These are phyloP conservation scores for Cryptotermes secundus DNA, from an alignment of 1,140 invertebrate genomes.

Conservation along the genomic window DNA sequence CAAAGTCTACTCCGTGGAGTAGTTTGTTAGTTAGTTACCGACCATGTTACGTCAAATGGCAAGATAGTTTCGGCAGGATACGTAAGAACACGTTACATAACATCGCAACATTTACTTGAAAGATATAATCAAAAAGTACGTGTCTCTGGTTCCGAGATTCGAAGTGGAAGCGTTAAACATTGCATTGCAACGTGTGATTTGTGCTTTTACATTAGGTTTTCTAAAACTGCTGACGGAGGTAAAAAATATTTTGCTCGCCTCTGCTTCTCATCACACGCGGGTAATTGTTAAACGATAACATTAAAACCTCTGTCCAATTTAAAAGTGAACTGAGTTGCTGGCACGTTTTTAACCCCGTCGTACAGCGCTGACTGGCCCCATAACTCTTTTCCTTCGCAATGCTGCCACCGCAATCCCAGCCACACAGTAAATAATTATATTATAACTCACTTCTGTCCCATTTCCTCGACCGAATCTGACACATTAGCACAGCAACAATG, in stretches of 20 bases:
- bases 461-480: slow-evolving; percentile 10
- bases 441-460: slow-evolving; percentile 13
- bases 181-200: too few species aligned
- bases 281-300: slow-evolving; percentile 13
- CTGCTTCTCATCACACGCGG: neutral
- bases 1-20: too few species aligned
- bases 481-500: slow-evolving; percentile 16
- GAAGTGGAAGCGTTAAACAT: too few species aligned
- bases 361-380: neutral
- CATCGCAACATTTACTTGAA: too few species aligned
- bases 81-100: too few species aligned
- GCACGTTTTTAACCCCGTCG: neutral
- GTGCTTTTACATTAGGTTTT: too few species aligned
- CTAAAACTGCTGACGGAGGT: too few species aligned
- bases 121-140: too few species aligned
- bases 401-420: neutral
- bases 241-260: neutral
- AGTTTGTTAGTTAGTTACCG: too few species aligned
- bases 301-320: neutral
- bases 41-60: too few species aligned
- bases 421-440: slow-evolving; percentile 11
- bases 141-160: too few species aligned
- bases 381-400: neutral
- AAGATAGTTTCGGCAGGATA: too few species aligned
- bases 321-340: neutral